Evolutionary conservation across 2,888 invertebrate species (phyloP).

Genomic region (Ryuthela nishihirai): DNA sequence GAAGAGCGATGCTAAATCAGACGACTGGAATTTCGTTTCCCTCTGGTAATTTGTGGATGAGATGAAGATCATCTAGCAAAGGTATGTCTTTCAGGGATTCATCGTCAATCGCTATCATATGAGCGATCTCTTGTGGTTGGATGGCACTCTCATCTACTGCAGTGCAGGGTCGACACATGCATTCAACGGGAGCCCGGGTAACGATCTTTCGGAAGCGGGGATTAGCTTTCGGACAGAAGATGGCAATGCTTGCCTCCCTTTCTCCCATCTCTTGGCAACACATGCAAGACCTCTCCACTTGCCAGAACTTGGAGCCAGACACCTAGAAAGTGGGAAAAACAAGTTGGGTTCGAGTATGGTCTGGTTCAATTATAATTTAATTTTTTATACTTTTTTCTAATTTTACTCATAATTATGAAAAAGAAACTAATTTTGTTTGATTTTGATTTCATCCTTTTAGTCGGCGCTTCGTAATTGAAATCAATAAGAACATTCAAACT

Average conservation of each 20-base stretch:
- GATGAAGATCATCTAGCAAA: conserved; percentile 4
- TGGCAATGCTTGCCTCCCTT: conserved; percentile 79
- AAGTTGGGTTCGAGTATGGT: not conserved
- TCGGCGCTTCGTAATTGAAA: too few relatives aligned
- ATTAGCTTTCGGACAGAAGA: conserved; percentile 85
- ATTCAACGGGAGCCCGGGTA: conserved; percentile 88
- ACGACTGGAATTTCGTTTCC: conserved; percentile 26
- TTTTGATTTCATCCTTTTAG: too few relatives aligned
- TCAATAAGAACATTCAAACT: too few relatives aligned
- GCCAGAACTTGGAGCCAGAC: conserved; percentile 92
- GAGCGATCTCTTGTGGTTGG: conserved; percentile 75
- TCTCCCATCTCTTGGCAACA: conserved; percentile 93
- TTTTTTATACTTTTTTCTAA: too few relatives aligned
- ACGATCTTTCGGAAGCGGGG: conserved; percentile 67
- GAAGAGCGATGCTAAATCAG: too few relatives aligned
- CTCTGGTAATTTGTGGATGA: conserved; percentile 10
- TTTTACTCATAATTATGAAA: too few relatives aligned
- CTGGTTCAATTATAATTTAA: too few relatives aligned
- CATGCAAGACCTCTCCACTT: conserved; percentile 92
- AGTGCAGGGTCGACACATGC: conserved; percentile 91
- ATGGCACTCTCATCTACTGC: conserved; percentile 81
- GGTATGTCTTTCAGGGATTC: conserved; percentile 11
- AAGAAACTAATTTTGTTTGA: too few relatives aligned
- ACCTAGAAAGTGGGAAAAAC: conserved; percentile 60
- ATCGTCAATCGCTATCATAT: not conserved